Conservation (phyloP, 1,140 invertebrate genomes). For the Lordiphosa clarofinis region DNA sequence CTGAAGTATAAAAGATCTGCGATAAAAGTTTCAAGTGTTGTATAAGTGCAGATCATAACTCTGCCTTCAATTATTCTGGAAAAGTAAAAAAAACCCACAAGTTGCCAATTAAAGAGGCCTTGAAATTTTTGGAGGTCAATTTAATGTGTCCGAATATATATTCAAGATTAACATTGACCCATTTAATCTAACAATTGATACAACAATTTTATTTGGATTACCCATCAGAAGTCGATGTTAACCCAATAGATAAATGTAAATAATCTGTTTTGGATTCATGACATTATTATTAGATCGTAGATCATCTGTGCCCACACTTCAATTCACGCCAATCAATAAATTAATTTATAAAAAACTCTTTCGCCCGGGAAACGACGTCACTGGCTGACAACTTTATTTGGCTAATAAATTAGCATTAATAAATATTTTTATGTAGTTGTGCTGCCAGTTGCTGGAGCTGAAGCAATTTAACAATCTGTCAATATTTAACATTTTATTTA, state of each 20-base stretch:
- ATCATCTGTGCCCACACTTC: conserved; percentile 19
- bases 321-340: not conserved
- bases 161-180: conserved; percentile 42
- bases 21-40: conserved; percentile 44
- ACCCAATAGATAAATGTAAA: conserved; percentile 27
- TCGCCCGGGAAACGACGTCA: conserved; percentile 42
- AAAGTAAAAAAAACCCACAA: not conserved
- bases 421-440: conserved; percentile 35
- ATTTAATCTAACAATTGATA: conserved; percentile 26
- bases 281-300: conserved; percentile 59
- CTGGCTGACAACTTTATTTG: conserved; percentile 35
- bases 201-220: conserved; percentile 28
- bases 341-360: conserved; percentile 29
- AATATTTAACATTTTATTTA: conserved; percentile 63
- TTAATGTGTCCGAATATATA: not conserved
- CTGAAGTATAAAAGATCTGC: conserved; percentile 39
- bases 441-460: conserved; percentile 28
- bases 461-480: conserved; percentile 53
- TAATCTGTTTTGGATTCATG: conserved; percentile 48
- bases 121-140: conserved; percentile 32
- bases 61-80: not conserved
- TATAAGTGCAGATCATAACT: not conserved
- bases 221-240: not conserved
- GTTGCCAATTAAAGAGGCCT: conserved; percentile 10
- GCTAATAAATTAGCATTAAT: conserved; percentile 52